Evolutionary conservation across 2,113 vertebrate genomes (phyloP), one percentile per base, ranked within the genome.

Genomic region (Xyrauchen texanus): DNA sequence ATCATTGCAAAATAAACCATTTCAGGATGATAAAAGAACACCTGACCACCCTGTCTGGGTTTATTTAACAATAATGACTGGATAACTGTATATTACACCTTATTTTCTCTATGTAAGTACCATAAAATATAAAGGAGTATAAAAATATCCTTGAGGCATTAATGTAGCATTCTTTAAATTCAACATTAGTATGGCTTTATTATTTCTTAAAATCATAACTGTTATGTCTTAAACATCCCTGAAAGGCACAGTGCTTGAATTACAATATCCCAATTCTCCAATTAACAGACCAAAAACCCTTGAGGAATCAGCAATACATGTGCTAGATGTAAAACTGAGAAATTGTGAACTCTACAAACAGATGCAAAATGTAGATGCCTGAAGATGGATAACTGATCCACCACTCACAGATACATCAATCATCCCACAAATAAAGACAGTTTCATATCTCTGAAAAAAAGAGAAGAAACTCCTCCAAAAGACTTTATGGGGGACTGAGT

Each of bases 341-440:
- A 62, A 74, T 74, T 65, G 52, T 65, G 21, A 58, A 58, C 15
- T 58, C n/a, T 58, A 6, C n/a, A 15, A 13, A 58, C 55, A 58
- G 55, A 58, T 58, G 55, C n/a, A 58, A 76, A 64, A 64, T 65
- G 11, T 55, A 15, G 61, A 55, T 3, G 73, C 62, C 62, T 65
- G 73, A 53, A 76, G 70, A 60, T 34, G 9, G 63, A 65, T 15
- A 53, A 76, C 73, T 62, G 62, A 76, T 52, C 49, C 73, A 53
- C 61, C 49, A 75, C 72, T 63, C 72, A 76, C 7, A 65, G 62
- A 76, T 34, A 52, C 61, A 76, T 76, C 73, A 76, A 76, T 76
- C 73, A 76, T 15, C 4, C 61, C 63, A 53, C 73, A 65, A 76
- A 65, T 65, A 76, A 76, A 76, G 61, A 13, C 73, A 42, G 7